A percentile compares a stretch with the other conserved stretches of the same genome.
These are phyloP conservation scores for Acrocera orbiculus DNA, from an alignment of 2,888 invertebrate genomes.

Conservation along the genomic window DNA sequence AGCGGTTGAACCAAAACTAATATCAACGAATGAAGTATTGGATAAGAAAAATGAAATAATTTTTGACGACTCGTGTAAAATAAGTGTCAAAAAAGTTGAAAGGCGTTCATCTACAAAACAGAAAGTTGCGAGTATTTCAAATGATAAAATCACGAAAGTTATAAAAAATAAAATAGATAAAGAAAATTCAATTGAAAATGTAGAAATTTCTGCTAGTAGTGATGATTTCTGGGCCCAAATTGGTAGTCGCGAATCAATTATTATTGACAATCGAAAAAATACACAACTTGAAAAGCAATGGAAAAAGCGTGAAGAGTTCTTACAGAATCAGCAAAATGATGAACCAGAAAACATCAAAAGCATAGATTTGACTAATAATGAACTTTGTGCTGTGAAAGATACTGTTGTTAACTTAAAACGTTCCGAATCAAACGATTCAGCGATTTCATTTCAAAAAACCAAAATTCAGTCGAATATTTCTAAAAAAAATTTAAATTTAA, in stretches of 20 bases:
- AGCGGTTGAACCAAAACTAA: slow-evolving; percentile 17
- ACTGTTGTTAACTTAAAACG: too few species aligned
- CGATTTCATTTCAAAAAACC: not conserved
- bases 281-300: slow-evolving; percentile 30
- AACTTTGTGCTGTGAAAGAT: too few species aligned
- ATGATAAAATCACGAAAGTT: too few species aligned
- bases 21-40: not conserved
- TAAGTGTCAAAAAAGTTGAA: too few species aligned
- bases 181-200: slow-evolving; percentile 6
- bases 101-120: too few species aligned
- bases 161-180: too few species aligned
- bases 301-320: slow-evolving; percentile 13
- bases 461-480: slow-evolving; percentile 12
- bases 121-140: too few species aligned
- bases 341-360: too few species aligned
- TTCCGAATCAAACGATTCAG: too few species aligned
- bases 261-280: slow-evolving; percentile 39
- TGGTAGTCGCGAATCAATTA: slow-evolving; percentile 45
- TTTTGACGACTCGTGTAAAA: too few species aligned
- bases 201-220: slow-evolving; percentile 25
- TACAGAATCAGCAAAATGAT: slow-evolving; percentile 8
- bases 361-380: too few species aligned
- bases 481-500: slow-evolving; percentile 12
- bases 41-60: slow-evolving; percentile 1
- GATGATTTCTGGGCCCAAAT: slow-evolving; percentile 48